These are phyloP conservation scores for Camponotus vicinus DNA, from an alignment of 1,140 invertebrate genomes.

Conservation along the genomic window DNA sequence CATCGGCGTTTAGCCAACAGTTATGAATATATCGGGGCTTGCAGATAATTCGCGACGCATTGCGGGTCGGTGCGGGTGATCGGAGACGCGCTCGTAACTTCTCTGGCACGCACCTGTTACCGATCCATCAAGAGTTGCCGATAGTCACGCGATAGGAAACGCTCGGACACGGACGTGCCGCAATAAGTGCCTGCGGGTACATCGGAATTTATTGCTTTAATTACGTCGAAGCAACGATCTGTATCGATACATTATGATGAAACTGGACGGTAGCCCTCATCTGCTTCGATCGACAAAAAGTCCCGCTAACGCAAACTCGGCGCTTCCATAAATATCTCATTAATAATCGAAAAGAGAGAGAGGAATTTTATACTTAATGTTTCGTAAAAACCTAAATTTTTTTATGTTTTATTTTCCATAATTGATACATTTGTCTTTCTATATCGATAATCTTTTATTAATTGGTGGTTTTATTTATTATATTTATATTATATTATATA, in stretches of 20 bases:
- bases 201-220: slow-evolving; percentile 79
- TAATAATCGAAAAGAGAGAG: not conserved
- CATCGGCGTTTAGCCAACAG: slow-evolving; percentile 65
- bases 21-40: slow-evolving; percentile 61
- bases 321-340: slow-evolving; percentile 11
- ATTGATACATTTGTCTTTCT: slow-evolving; percentile 6
- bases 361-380: too few relatives aligned
- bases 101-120: slow-evolving; percentile 79
- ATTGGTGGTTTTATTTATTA: too few relatives aligned
- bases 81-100: slow-evolving; percentile 72
- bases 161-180: slow-evolving; percentile 69
- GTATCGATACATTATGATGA: slow-evolving; percentile 66
- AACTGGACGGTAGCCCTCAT: not conserved
- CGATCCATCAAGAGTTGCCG: slow-evolving; percentile 81
- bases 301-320: not conserved
- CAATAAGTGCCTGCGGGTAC: slow-evolving; percentile 61
- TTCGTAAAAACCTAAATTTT: not conserved
- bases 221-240: slow-evolving; percentile 77
- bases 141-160: slow-evolving; percentile 78
- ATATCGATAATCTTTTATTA: not conserved
- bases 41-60: slow-evolving; percentile 62
- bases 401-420: not conserved
- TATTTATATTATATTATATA: too few relatives aligned
- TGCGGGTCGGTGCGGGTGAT: slow-evolving; percentile 67
- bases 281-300: slow-evolving; percentile 15